These are phyloP conservation scores for Tanypteryx hageni DNA, from an alignment of 2,888 invertebrate species.

Conservation along the genomic window DNA sequence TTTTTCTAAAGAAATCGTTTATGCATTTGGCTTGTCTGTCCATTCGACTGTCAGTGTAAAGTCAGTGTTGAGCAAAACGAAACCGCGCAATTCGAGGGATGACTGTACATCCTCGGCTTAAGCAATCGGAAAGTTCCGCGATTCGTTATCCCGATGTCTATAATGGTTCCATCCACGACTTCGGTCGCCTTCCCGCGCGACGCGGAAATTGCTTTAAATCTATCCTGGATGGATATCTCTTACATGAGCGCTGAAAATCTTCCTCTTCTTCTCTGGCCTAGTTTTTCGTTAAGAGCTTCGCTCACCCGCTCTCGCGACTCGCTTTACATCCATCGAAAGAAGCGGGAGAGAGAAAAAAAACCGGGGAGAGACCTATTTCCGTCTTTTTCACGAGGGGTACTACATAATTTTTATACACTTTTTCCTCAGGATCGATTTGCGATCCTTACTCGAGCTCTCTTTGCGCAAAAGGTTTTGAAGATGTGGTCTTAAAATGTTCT, in stretches of 20 bases:
- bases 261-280: not conserved
- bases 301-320: not conserved
- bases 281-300: not conserved
- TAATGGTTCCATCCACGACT: not conserved
- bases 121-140: no score
- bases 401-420: not conserved
- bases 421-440: conserved; percentile 6
- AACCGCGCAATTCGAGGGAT: no score
- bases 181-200: not conserved
- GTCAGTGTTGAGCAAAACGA: no score
- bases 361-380: not conserved
- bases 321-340: conserved; percentile 6
- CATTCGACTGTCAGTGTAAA: no score
- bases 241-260: not conserved
- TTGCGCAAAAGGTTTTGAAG: not conserved
- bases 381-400: not conserved
- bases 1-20: no score
- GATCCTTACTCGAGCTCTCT: not conserved
- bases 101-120: no score
- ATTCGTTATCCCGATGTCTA: not conserved
- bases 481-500: not conserved
- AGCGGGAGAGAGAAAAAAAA: not conserved
- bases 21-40: no score
- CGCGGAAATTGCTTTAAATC: conserved; percentile 14
- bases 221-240: not conserved